Evolutionary conservation across 1,140 invertebrate genomes (phyloP).

Genomic region (Tetramorium simillimum): DNA sequence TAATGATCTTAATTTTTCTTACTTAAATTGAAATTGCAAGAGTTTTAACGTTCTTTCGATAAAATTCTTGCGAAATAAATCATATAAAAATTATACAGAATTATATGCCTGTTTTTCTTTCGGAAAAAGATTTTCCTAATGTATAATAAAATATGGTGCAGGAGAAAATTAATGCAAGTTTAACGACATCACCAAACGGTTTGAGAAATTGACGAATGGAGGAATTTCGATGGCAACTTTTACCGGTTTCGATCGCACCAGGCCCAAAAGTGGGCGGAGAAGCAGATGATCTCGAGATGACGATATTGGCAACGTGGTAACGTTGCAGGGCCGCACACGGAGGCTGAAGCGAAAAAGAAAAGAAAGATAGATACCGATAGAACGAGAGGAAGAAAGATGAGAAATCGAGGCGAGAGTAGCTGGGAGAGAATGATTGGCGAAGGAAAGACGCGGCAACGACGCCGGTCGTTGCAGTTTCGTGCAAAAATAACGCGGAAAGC

Average conservation of each 20-base stretch:
- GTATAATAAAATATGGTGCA: background rate
- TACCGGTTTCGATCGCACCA: slow-evolving; percentile 68
- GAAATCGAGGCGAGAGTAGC: slow-evolving; percentile 41
- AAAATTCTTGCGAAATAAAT: background rate
- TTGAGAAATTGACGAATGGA: slow-evolving; percentile 63
- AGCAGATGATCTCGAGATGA: slow-evolving; percentile 71
- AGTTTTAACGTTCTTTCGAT: background rate
- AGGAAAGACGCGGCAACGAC: slow-evolving; percentile 73
- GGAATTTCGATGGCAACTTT: slow-evolving; percentile 70
- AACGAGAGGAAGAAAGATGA: background rate
- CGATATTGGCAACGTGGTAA: slow-evolving; percentile 73
- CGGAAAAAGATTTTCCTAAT: background rate
- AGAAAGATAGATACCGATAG: slow-evolving; percentile 15
- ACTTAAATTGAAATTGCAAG: background rate
- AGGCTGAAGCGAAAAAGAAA: slow-evolving; percentile 15
- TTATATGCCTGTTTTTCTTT: background rate
- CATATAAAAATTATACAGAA: background rate
- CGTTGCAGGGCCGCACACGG: slow-evolving; percentile 55
- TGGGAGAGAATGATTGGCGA: slow-evolving; percentile 53
- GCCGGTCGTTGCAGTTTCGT: slow-evolving; percentile 67
- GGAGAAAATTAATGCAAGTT: background rate
- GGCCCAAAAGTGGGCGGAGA: slow-evolving; percentile 73
- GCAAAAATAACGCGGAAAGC: slow-evolving; percentile 78
- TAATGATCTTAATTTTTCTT: background rate
- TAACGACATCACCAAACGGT: background rate